Evolutionary conservation across 2,113 vertebrate genomes (phyloP), one percentile per base, ranked within the genome.

Genomic region (Muntiacus muntjak): DNA sequence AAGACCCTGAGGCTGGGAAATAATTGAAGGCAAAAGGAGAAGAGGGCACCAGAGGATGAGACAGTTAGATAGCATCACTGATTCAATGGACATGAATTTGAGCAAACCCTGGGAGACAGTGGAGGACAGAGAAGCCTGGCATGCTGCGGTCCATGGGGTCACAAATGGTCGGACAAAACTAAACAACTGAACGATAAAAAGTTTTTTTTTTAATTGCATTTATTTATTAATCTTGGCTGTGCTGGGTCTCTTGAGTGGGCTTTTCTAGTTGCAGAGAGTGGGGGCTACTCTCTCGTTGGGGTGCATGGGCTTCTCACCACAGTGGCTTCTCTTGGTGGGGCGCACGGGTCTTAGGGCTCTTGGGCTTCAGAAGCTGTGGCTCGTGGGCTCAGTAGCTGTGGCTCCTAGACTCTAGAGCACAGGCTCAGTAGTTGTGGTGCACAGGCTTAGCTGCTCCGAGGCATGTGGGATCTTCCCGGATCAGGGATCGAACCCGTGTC

Each of bases 251-350:
- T 40, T 3, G 19, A 0, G 2, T 40, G 67, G 67, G 67, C 67
- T 71, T 40, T 23, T 23, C 67, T 71, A 71, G 67, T 2, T 71
- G 19, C n/a, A 71, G n/a, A 36, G 67, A 40, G 67, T 0, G 10
- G 67, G 67, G 67, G 67, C n/a, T 71, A 25, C 19, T 40, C n/a
- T 71, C 67, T 40, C 3, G 19, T n/a, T 36, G 64, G 1, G n/a
- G 67, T 23, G 67, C 19, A 1, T 5, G n/a, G 67, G n/a, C 67
- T 40, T 40, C 67, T 71, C n/a, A 40, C n/a, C 2, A 0, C 0
- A 0, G n/a, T 11, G 10, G 67, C 67, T 71, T 23, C 67, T 71
- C n/a, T 19, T 21, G 0, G 19, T 40, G n/a, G 19, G 67, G 67
- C 12, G 19, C 67, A 71, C 0, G n/a, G 67, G 67, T 12, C 40